Base-by-base conservation (phyloP, 1,140 invertebrate species). In the Laodelphax striatellus region DNA sequence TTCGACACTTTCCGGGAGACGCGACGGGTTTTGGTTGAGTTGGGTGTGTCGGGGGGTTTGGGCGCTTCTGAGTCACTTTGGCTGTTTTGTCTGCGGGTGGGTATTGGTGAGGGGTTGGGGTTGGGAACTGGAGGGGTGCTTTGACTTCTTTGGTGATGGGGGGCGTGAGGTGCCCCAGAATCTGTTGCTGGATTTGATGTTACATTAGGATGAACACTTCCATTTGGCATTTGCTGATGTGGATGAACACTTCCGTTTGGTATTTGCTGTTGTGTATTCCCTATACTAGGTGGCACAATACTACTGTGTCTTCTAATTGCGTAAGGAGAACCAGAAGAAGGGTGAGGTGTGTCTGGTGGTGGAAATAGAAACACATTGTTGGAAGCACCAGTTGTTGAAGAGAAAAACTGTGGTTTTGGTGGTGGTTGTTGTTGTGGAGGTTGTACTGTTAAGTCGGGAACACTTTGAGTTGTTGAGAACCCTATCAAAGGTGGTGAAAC, bases 61-160 rank as follows among this genome's bases (percentile, higher is more conserved):
- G 46, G 46, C 2, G 46, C 21, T 17, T 50, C 31, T 13, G 55
- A 41, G 19, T 22, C 34, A 17, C 22, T 38, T 38, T 24, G 22
- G 16, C 53, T 24, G 21, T 21, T 16, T 28, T 55, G 55, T 24
- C 42, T 11, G 5, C 42, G 28, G 43, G 57, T 13, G 5, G 42
- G 57, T 10, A 58, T 9, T 21, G 57, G 57, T 2, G 57, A 58
- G 9, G 53, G 22, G n/a, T 24, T 21, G 16, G 53, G 53, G 19
- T 21, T 42, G 11, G 31, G 19, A 19, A 38, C 43, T 21, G 59
- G 59, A 22, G 59, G 59, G n/a, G 59, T 55, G 24, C 59, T 60
- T 22, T 53, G 52, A 31, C 52, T 44, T 14, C 59, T 9, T 19
- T 16, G 31, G n/a, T 21, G 38, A 4, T 28, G 16, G 14, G 24